Conservation (phyloP, 2,113 vertebrate species). For the Crotalus tigris region DNA sequence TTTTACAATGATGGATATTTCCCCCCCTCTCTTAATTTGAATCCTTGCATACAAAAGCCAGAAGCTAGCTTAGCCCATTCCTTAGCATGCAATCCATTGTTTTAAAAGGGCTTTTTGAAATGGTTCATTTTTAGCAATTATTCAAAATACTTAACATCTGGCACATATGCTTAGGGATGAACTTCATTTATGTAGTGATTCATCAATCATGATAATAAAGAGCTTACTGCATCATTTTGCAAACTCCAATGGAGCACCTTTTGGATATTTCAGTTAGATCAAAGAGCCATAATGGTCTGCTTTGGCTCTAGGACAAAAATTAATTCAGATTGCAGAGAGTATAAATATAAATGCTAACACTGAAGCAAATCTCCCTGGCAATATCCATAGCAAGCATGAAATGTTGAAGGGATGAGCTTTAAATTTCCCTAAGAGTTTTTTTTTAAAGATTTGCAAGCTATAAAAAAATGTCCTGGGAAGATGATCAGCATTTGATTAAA, state of each 20-base stretch:
- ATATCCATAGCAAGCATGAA: neutral
- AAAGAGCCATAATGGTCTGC: conserved; percentile 4
- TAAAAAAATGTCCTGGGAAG: neutral
- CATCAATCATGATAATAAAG: conserved; percentile 39
- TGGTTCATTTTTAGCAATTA: conserved; percentile 22
- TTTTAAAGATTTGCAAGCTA: neutral
- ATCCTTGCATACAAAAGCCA: neutral
- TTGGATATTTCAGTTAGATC: conserved; percentile 23
- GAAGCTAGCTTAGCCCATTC: neutral
- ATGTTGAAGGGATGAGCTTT: neutral
- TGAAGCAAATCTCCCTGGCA: neutral
- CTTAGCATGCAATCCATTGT: conserved; percentile 1
- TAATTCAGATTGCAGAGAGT: neutral
- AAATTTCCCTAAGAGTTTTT: neutral
- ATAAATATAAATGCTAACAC: conserved; percentile 8
- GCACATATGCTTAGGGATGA: conserved; percentile 34
- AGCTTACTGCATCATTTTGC: conserved; percentile 32
- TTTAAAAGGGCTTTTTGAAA: conserved; percentile 14
- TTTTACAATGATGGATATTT: neutral
- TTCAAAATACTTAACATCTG: conserved; percentile 46
- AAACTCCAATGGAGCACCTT: conserved; percentile 30
- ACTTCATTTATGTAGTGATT: conserved; percentile 21
- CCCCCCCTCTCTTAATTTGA: neutral
- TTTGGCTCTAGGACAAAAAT: conserved; percentile 14
- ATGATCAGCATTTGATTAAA: neutral